Percentiles rank a stretch among this genome's conserved stretches.
Conservation (phyloP, 2,113 vertebrate species). For the Notarius lentiginosus region DNA sequence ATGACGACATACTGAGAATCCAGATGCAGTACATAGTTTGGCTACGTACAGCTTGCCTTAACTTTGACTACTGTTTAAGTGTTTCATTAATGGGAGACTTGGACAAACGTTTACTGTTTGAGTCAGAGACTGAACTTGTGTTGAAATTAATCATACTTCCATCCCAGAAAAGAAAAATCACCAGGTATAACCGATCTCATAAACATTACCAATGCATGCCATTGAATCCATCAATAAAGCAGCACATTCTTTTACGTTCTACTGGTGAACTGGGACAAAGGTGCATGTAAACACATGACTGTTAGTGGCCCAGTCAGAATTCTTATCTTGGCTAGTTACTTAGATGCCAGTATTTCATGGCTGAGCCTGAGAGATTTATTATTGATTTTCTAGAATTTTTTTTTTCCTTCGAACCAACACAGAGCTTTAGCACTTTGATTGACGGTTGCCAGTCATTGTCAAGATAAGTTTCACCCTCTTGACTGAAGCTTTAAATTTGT, state of each 20-base stretch:
- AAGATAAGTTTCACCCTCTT: slow-evolving; percentile 46
- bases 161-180: not conserved
- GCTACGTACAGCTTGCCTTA: not conserved
- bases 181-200: not conserved
- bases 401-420: not conserved
- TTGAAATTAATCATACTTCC: not conserved
- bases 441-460: slow-evolving; percentile 62
- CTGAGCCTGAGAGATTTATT: slow-evolving; percentile 54
- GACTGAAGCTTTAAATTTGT: slow-evolving; percentile 32
- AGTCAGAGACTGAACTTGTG: not conserved
- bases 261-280: slow-evolving; percentile 5
- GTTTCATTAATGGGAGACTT: not conserved
- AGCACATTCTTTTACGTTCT: not conserved
- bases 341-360: slow-evolving; percentile 58
- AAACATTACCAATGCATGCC: not conserved
- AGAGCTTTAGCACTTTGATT: slow-evolving; percentile 1
- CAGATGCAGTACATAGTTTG: not conserved
- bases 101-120: not conserved
- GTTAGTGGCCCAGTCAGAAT: slow-evolving; percentile 46
- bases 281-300: slow-evolving; percentile 30
- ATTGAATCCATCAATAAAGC: slow-evolving; percentile 51
- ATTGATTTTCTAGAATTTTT: slow-evolving; percentile 65
- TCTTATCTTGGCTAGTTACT: slow-evolving; percentile 55
- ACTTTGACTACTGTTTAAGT: not conserved
- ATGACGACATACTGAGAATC: not conserved